These are phyloP conservation scores for Metacarcinus magister DNA, from an alignment of 2,888 invertebrate species.

Conservation along the genomic window DNA sequence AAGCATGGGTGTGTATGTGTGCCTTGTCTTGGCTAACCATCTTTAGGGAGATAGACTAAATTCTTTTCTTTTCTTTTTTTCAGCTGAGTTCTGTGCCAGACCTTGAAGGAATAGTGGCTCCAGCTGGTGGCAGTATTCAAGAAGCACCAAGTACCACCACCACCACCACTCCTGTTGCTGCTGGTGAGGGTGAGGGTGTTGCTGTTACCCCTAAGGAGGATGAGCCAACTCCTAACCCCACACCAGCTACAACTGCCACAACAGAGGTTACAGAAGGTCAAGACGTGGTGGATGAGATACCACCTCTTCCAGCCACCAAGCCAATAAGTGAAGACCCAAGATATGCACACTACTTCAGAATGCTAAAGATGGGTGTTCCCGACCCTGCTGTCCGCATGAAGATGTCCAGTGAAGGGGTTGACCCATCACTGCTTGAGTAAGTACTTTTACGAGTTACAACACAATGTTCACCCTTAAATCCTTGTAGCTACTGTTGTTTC, in stretches of 20 bases:
- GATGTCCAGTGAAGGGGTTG: constrained; percentile 92
- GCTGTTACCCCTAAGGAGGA: not conserved
- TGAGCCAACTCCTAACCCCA: not conserved
- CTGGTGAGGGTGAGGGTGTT: not conserved
- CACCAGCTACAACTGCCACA: not conserved
- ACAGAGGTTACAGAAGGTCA: not conserved
- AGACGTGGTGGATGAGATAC: constrained; percentile 58
- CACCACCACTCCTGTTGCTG: not conserved
- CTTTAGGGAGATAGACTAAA: no score
- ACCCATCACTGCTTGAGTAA: constrained; percentile 89
- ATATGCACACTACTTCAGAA: constrained; percentile 88
- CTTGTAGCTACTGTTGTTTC: no score
- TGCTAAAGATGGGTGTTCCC: constrained; percentile 95
- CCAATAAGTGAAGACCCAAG: constrained; percentile 78
- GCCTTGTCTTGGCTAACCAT: no score
- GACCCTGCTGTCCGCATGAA: constrained; percentile 92
- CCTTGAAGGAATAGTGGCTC: constrained; percentile 72
- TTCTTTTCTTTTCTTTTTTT: not conserved
- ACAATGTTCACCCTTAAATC: not conserved
- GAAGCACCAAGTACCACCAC: constrained; percentile 26
- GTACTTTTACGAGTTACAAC: constrained; percentile 49
- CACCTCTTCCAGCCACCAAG: not conserved
- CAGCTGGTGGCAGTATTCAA: constrained; percentile 3
- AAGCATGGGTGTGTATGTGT: no score
- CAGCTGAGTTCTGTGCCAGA: constrained; percentile 81